Percentiles rank a stretch among this genome's conserved stretches.
These are phyloP conservation scores for Salvator merianae DNA, from an alignment of 2,113 vertebrate species.

Conservation along the genomic window DNA sequence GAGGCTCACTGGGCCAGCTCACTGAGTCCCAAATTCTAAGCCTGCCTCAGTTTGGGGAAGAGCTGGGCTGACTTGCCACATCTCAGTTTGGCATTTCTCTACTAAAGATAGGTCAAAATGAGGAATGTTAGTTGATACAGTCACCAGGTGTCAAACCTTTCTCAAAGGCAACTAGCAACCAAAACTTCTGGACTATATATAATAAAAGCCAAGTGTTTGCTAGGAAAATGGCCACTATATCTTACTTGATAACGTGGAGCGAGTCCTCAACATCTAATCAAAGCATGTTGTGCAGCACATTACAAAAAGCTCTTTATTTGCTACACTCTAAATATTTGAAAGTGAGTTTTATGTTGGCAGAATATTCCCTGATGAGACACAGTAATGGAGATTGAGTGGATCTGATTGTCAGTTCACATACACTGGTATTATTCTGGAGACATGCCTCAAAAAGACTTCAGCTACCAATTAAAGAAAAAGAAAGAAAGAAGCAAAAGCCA, in stretches of 20 bases:
- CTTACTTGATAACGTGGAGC: not conserved
- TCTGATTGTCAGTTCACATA: conserved; percentile 11
- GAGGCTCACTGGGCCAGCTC: no score
- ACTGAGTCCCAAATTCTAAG: no score
- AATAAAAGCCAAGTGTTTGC: not conserved
- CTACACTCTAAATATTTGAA: conserved; percentile 8
- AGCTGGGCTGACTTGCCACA: no score
- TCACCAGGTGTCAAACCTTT: no score
- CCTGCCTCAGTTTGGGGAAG: no score
- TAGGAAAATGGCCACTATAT: not conserved
- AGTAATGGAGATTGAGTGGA: conserved; percentile 18
- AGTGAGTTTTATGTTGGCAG: conserved; percentile 6
- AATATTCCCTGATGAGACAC: conserved; percentile 15
- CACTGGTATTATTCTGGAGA: not conserved
- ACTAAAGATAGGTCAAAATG: no score
- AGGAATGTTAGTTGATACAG: no score
- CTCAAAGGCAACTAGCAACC: not conserved
- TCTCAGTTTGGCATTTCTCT: no score
- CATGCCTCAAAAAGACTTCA: not conserved
- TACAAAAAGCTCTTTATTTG: conserved; percentile 14
- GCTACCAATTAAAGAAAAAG: not conserved
- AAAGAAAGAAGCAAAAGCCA: not conserved
- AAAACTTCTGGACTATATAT: not conserved
- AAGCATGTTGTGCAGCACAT: conserved; percentile 6
- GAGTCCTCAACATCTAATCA: not conserved